Percentiles rank a stretch among this genome's conserved stretches.
Evolutionary conservation across 2,113 vertebrate species (phyloP).

Genomic region (Chamaea fasciata): DNA sequence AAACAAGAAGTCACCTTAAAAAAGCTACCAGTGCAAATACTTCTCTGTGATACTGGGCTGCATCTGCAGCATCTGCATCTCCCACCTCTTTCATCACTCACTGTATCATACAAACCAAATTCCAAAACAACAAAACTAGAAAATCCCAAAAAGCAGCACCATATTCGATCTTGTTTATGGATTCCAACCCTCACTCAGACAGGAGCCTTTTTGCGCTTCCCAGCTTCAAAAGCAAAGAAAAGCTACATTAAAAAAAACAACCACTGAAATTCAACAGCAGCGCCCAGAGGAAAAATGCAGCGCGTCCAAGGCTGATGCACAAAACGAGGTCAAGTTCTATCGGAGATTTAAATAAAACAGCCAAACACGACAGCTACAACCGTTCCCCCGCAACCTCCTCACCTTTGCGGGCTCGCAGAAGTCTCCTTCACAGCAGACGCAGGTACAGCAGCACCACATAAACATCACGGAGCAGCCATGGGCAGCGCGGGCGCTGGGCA

Average conservation of each 20-base stretch:
- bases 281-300: neutral
- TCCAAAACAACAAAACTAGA: neutral
- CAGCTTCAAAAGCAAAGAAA: constrained; percentile 35
- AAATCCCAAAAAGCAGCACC: neutral
- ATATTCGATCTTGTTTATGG: neutral
- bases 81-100: neutral
- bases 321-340: constrained; percentile 51
- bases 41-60: neutral
- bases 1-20: neutral
- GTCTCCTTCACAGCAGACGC: constrained; percentile 54
- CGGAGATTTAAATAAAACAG: neutral
- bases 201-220: constrained; percentile 22
- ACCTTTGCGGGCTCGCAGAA: constrained; percentile 65
- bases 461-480: constrained; percentile 37
- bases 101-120: neutral
- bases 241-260: neutral
- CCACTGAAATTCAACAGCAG: neutral
- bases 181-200: constrained; percentile 32
- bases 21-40: constrained; percentile 2
- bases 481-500: neutral
- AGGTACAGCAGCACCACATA: constrained; percentile 71
- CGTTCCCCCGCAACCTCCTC: constrained; percentile 32
- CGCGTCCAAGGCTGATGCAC: constrained; percentile 18
- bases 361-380: neutral
- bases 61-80: neutral